phyloP scores from a whole-genome alignment of 2,888 invertebrate species.

The Athalia circularis region DNA sequence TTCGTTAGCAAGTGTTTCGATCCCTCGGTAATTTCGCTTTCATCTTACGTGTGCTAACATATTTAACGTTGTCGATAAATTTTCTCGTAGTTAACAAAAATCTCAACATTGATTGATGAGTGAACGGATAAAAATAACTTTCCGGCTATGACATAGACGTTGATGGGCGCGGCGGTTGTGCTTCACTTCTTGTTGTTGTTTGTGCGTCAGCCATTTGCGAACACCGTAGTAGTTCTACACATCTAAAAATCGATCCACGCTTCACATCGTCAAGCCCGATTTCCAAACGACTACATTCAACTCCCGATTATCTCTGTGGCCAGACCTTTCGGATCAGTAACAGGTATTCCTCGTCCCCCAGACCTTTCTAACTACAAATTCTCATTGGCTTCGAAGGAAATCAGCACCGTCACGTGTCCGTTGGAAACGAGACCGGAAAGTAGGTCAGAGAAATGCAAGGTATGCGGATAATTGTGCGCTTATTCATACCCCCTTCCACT shows the following conservation, averaged over 20 bases:
- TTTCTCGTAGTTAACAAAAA: neutral
- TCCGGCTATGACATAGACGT: neutral
- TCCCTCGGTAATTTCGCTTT: neutral
- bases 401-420: too few relatives aligned
- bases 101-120: neutral
- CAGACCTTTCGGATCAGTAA: neutral
- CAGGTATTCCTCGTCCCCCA: neutral
- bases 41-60: neutral
- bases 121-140: slow-evolving; percentile 12
- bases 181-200: slow-evolving; percentile 21
- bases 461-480: too few relatives aligned
- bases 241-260: neutral
- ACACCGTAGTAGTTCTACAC: neutral
- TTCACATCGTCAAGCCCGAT: neutral
- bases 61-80: neutral
- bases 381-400: too few relatives aligned
- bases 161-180: slow-evolving; percentile 28
- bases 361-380: too few relatives aligned
- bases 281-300: too few relatives aligned
- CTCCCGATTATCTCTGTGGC: neutral
- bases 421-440: too few relatives aligned
- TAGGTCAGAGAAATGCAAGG: too few relatives aligned
- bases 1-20: neutral
- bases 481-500: too few relatives aligned
- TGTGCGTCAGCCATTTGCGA: slow-evolving; percentile 36